These are phyloP conservation scores for Motacilla tschutschensis DNA, from an alignment of 2,113 vertebrate genomes.

Conservation along the genomic window DNA sequence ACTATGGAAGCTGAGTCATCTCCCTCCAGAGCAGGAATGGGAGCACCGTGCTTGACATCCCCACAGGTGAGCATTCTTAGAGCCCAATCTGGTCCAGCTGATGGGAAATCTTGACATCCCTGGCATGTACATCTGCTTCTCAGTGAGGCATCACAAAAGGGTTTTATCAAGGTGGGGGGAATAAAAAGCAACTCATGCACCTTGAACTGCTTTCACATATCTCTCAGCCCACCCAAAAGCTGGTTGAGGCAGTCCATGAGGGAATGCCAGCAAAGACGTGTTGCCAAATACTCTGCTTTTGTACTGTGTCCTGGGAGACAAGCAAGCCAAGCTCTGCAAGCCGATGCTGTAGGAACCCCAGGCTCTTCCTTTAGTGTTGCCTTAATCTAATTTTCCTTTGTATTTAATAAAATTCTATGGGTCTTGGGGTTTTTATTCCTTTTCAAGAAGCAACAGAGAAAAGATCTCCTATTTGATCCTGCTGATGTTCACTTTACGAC, in stretches of 20 bases:
- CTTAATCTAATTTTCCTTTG: conserved; percentile 54
- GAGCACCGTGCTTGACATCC: background rate
- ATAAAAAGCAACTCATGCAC: background rate
- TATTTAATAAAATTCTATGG: conserved; percentile 58
- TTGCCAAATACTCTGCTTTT: background rate
- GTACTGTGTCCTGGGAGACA: background rate
- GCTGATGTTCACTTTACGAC: conserved; percentile 70
- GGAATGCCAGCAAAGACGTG: background rate
- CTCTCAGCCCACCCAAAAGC: background rate
- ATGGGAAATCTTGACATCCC: background rate
- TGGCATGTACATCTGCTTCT: background rate
- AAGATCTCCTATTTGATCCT: conserved; percentile 75
- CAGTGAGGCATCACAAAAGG: background rate
- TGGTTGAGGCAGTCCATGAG: background rate
- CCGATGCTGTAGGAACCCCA: background rate
- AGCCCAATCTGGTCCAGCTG: background rate
- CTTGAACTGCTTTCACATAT: background rate
- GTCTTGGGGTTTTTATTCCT: conserved; percentile 51
- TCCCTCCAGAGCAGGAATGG: background rate
- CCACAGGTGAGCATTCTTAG: background rate
- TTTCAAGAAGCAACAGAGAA: conserved; percentile 75
- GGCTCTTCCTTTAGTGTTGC: conserved; percentile 1
- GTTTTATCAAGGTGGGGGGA: background rate
- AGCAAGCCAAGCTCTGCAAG: background rate
- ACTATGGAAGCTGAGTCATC: background rate